These are phyloP conservation scores for Physocephala rufipes DNA, from an alignment of 2,888 invertebrate species.

Conservation along the genomic window DNA sequence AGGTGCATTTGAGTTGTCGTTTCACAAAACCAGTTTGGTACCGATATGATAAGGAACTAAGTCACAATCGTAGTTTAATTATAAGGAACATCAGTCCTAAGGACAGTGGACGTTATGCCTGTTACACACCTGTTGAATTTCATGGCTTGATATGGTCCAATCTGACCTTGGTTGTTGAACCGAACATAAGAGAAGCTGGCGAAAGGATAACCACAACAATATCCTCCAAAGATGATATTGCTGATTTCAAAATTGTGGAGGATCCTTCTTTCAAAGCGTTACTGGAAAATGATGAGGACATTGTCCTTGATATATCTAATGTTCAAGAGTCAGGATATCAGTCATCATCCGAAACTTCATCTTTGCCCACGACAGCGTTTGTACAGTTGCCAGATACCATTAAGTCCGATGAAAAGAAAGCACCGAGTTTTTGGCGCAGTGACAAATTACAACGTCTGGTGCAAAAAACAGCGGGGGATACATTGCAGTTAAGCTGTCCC, in stretches of 20 bases:
- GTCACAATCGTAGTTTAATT: slow-evolving; percentile 40
- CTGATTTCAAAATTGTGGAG: slow-evolving; percentile 43
- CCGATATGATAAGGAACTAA: slow-evolving; percentile 43
- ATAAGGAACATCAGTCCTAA: slow-evolving; percentile 44
- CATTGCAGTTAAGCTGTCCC: slow-evolving; percentile 76
- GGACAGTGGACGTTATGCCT: slow-evolving; percentile 58
- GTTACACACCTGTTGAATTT: slow-evolving; percentile 57
- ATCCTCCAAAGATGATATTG: slow-evolving; percentile 45
- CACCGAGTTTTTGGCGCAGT: slow-evolving; percentile 38
- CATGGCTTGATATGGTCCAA: slow-evolving; percentile 55
- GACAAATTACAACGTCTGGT: slow-evolving; percentile 41
- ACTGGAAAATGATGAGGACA: neutral
- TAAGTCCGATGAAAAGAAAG: neutral
- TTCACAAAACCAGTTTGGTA: slow-evolving; percentile 50
- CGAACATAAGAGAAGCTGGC: slow-evolving; percentile 41
- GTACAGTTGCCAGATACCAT: neutral
- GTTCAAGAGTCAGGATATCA: neutral
- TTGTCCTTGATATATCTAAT: neutral
- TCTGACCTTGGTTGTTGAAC: slow-evolving; percentile 53
- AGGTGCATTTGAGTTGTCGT: slow-evolving; percentile 48
- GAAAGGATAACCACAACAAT: neutral
- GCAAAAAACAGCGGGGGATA: slow-evolving; percentile 80
- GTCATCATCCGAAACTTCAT: neutral
- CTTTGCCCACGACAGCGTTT: neutral
- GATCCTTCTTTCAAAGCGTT: slow-evolving; percentile 20